These are phyloP conservation scores for Chaetodon trifascialis DNA, from an alignment of 2,113 vertebrate genomes.

Conservation along the genomic window DNA sequence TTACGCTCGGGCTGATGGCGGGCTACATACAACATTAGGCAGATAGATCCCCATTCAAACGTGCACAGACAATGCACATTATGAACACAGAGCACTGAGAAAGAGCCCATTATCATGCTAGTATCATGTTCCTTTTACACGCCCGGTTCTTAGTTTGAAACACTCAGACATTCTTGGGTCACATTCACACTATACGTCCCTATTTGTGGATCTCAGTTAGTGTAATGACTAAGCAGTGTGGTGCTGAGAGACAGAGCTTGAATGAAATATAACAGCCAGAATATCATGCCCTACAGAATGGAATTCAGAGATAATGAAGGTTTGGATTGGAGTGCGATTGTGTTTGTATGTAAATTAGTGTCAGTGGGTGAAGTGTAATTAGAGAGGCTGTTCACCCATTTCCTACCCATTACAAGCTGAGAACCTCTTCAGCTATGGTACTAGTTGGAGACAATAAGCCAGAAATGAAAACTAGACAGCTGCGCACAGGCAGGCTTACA, in stretches of 20 bases:
- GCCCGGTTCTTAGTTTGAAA: slow-evolving; percentile 1
- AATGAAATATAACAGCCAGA: slow-evolving; percentile 71
- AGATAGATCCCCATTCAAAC: neutral
- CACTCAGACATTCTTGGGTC: slow-evolving; percentile 29
- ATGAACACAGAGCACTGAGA: neutral
- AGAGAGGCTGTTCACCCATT: slow-evolving; percentile 77
- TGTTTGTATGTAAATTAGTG: slow-evolving; percentile 81
- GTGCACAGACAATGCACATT: neutral
- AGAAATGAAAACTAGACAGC: slow-evolving; percentile 49
- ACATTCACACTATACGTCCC: slow-evolving; percentile 23
- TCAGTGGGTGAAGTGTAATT: slow-evolving; percentile 81
- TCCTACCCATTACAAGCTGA: slow-evolving; percentile 65
- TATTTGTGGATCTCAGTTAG: slow-evolving; percentile 38
- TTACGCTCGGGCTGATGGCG: neutral
- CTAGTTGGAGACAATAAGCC: slow-evolving; percentile 60
- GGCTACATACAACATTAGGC: neutral
- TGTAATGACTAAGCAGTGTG: slow-evolving; percentile 54
- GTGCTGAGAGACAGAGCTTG: slow-evolving; percentile 48
- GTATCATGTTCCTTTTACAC: slow-evolving; percentile 9
- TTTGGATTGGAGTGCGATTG: slow-evolving; percentile 72
- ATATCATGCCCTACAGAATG: slow-evolving; percentile 66
- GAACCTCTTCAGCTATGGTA: slow-evolving; percentile 53
- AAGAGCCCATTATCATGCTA: neutral
- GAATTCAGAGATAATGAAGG: slow-evolving; percentile 71
- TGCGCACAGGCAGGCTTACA: neutral